Conservation (phyloP, 1,140 invertebrate species). For the Doryteuthis pealeii region DNA sequence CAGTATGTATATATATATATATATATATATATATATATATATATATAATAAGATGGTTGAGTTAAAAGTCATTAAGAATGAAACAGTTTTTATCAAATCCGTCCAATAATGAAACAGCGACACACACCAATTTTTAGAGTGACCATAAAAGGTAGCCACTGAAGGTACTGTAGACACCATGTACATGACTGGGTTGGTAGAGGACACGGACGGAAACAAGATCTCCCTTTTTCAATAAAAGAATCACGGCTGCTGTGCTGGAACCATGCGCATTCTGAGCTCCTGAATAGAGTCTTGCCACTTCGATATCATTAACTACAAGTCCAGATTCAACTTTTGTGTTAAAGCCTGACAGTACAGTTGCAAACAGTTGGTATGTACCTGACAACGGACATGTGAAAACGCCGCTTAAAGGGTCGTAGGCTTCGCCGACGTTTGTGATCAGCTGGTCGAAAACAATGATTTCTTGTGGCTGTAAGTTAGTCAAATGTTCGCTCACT, state of each 20-base stretch:
- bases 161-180: slow-evolving; percentile 38
- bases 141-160: slow-evolving; percentile 24
- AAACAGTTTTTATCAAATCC: no score
- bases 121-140: no score
- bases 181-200: slow-evolving; percentile 33
- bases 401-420: slow-evolving; percentile 23
- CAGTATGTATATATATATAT: no score
- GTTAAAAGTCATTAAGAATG: no score
- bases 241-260: slow-evolving; percentile 31
- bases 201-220: slow-evolving; percentile 29
- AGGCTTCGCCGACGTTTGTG: slow-evolving; percentile 30
- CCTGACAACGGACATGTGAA: slow-evolving; percentile 26
- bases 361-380: slow-evolving; percentile 30
- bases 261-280: slow-evolving; percentile 39
- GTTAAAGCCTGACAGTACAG: slow-evolving; percentile 35
- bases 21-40: no score
- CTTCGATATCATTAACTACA: slow-evolving; percentile 37
- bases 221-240: slow-evolving; percentile 30
- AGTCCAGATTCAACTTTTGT: slow-evolving; percentile 35
- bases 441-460: slow-evolving; percentile 26
- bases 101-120: not conserved
- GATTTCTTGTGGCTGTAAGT: slow-evolving; percentile 12
- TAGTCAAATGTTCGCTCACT: slow-evolving; percentile 16
- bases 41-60: no score
- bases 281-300: slow-evolving; percentile 34